Evolutionary conservation across 2,113 vertebrate species (phyloP).

Genomic region (Raphicerus campestris): DNA sequence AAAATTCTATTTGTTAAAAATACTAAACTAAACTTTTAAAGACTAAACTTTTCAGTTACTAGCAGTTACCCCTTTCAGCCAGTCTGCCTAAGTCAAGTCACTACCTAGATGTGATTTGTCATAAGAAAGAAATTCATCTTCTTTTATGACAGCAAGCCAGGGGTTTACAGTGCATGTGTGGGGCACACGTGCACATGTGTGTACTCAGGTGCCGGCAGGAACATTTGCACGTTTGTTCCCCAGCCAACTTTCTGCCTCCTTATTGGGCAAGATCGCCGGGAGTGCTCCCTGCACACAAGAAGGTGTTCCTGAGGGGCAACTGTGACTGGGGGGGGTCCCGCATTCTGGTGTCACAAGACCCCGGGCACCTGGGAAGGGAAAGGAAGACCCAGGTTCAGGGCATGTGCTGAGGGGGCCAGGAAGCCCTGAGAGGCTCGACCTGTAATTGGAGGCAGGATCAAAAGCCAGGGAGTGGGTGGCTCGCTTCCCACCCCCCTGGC

Average conservation of each 20-base stretch:
- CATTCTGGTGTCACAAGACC: neutral
- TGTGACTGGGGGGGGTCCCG: neutral
- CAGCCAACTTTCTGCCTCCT: neutral
- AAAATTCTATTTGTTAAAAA: neutral
- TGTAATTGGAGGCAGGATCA: slow-evolving; percentile 58
- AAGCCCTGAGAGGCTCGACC: slow-evolving; percentile 44
- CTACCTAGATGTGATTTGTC: neutral
- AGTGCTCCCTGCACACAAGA: neutral
- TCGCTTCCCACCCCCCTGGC: neutral
- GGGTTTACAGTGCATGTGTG: neutral
- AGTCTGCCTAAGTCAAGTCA: neutral
- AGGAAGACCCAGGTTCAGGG: neutral
- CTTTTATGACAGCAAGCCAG: neutral
- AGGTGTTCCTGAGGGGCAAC: neutral
- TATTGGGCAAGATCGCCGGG: neutral
- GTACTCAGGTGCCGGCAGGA: neutral
- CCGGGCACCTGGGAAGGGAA: neutral
- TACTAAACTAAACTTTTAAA: neutral
- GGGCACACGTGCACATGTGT: neutral
- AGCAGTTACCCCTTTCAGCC: neutral
- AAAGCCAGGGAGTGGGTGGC: slow-evolving; percentile 35
- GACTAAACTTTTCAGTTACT: neutral
- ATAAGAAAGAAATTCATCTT: neutral
- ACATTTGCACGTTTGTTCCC: slow-evolving; percentile 28
- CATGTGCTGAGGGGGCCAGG: slow-evolving; percentile 17